Evolutionary conservation across 2,797 vertebrate genomes (phyloP), one percentile per base, ranked within the genome.

Genomic region (Eurystomus glaucurus): DNA sequence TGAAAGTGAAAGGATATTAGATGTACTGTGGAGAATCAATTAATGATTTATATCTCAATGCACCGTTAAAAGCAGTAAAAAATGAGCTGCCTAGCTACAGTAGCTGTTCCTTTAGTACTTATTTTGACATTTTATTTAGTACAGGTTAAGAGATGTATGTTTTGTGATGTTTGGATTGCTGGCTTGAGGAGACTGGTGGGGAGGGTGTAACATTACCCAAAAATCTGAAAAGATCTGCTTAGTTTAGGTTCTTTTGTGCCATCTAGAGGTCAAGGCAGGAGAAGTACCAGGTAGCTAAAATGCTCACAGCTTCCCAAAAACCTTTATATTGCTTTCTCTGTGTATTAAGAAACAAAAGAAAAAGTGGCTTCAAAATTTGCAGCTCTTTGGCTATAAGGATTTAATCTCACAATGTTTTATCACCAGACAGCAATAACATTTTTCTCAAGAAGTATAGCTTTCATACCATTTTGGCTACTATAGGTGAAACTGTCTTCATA

Each of bases 261-360:
- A 97, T 80, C 98, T 98, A 97, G 88, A 93, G 98, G 96, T 95
- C 39, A 64, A 22, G 2, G 3, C 48, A 6, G 64, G 41, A 85
- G 84, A 45, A 77, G 8, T 21, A 25, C 15, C 6, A 4, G 21
- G 29, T 18, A 31, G 15, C 17, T 76, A 41, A 84, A 92, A 78
- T 35, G 26, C 20, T 72, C 41, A 4, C 14, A 23, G 4, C 12
- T 66, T 79, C 20, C 43, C 8, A 18, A 37, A 76, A 80, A 4
- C 1, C 1, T 33, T 78, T 35, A 3, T 17, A 8, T 57, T 83
- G 14, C 10, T 68, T 48, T 66, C 7, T 66, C 31, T 0, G 0
- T 66, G 13, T 61, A 28, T 57, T 50, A 35, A 39, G 28, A 77
- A 87, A 85, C 94, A 4, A 65, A 60, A 88, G 26, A 51, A 19